Conservation (phyloP, 1,140 invertebrate genomes). For the silkworm (Bombyx mori) region DNA sequence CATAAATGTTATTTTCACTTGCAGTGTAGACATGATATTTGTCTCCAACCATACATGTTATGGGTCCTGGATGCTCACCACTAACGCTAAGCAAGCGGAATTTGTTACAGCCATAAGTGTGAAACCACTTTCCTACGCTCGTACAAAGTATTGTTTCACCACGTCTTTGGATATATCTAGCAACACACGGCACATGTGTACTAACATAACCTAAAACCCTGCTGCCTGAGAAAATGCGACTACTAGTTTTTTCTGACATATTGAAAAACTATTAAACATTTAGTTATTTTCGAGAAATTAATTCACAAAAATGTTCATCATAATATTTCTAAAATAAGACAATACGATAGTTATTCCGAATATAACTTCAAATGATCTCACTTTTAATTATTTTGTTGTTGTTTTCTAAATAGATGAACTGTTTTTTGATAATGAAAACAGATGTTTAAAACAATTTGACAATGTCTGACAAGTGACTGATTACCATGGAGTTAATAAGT, state of each 20-base stretch:
- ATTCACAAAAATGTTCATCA: too few species aligned
- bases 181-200: slow-evolving; percentile 89
- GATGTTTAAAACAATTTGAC: too few species aligned
- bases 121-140: slow-evolving; percentile 91
- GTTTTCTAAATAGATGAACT: too few species aligned
- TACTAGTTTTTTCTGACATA: slow-evolving; percentile 62
- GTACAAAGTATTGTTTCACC: slow-evolving; percentile 93
- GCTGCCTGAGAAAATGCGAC: slow-evolving; percentile 87
- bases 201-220: slow-evolving; percentile 93
- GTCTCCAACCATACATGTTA: slow-evolving; percentile 86
- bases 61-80: slow-evolving; percentile 84
- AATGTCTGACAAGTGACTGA: too few species aligned
- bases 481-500: too few species aligned
- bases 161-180: slow-evolving; percentile 86
- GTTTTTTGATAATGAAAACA: too few species aligned
- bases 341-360: too few species aligned
- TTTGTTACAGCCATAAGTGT: slow-evolving; percentile 90
- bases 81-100: slow-evolving; percentile 89
- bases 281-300: too few species aligned
- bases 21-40: slow-evolving; percentile 87
- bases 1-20: slow-evolving; percentile 83
- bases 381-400: too few species aligned
- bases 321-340: too few species aligned
- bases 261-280: slow-evolving; percentile 7
- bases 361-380: too few species aligned